phyloP scores from a whole-genome alignment of 2,888 invertebrate species.

The Piscicola geometra region DNA sequence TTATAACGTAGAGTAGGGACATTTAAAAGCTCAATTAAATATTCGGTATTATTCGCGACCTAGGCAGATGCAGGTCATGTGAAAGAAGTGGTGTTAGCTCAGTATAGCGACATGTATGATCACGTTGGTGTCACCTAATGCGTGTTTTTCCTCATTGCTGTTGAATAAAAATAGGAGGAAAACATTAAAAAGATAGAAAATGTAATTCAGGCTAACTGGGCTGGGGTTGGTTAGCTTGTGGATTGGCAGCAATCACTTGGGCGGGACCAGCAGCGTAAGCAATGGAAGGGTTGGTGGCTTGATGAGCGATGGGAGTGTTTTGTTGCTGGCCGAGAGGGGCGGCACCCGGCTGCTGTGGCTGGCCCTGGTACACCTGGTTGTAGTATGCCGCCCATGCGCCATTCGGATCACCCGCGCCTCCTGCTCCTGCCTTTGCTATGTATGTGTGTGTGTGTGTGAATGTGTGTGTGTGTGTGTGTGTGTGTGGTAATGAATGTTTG shows the following conservation, averaged over 20 bases:
- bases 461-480: too few species aligned
- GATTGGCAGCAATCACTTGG: slow-evolving; percentile 45
- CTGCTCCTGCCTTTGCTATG: background rate
- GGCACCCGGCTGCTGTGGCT: slow-evolving; percentile 45
- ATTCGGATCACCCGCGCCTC: slow-evolving; percentile 51
- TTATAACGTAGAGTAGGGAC: too few species aligned
- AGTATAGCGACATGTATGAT: too few species aligned
- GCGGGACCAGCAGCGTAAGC: slow-evolving; percentile 55
- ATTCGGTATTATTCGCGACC: too few species aligned
- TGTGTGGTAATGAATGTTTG: background rate
- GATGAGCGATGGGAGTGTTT: slow-evolving; percentile 44
- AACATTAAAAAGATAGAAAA: background rate
- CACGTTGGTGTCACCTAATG: too few species aligned
- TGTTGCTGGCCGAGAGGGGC: background rate
- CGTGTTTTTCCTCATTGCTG: too few species aligned
- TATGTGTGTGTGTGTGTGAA: background rate
- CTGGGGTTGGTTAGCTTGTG: slow-evolving; percentile 29
- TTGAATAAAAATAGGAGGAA: background rate
- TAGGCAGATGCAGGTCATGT: too few species aligned
- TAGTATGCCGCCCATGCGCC: slow-evolving; percentile 60
- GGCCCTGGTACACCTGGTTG: slow-evolving; percentile 56
- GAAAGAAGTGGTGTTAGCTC: too few species aligned
- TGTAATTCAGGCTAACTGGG: slow-evolving; percentile 28
- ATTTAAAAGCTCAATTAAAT: too few species aligned
- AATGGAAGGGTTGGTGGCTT: slow-evolving; percentile 58